Conservation (phyloP, 2,113 vertebrate species). For the Rhinichthys klamathensis region DNA sequence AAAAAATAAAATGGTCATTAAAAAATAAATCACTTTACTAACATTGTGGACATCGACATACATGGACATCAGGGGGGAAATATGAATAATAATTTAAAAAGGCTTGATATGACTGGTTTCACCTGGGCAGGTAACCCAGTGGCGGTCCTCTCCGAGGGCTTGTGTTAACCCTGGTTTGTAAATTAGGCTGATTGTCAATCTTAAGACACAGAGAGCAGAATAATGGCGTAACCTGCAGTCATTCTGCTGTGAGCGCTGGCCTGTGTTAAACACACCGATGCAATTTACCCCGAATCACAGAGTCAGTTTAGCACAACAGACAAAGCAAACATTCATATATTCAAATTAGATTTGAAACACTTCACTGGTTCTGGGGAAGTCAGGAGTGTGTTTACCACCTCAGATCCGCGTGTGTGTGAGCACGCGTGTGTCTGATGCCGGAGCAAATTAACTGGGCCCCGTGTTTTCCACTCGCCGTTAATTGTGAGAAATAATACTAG, state of each 20-base stretch:
- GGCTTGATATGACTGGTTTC: not conserved
- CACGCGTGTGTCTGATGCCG: constrained; percentile 55
- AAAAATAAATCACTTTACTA: not conserved
- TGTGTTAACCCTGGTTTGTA: not conserved
- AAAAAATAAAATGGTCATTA: not conserved
- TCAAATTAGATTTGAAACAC: constrained; percentile 84
- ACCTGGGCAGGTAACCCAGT: not conserved
- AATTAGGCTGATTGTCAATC: constrained; percentile 31
- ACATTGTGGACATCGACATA: not conserved
- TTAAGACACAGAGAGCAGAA: constrained; percentile 1
- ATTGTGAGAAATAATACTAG: constrained; percentile 81
- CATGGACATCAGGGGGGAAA: not conserved
- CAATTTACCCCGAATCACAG: constrained; percentile 55
- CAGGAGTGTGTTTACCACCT: constrained; percentile 75
- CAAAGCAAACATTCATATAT: constrained; percentile 81
- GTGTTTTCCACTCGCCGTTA: constrained; percentile 74
- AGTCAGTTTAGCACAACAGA: constrained; percentile 69
- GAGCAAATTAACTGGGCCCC: constrained; percentile 77
- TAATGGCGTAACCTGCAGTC: not conserved
- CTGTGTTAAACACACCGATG: constrained; percentile 59
- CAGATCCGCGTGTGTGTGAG: constrained; percentile 67
- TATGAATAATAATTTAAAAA: not conserved
- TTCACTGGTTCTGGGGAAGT: constrained; percentile 73
- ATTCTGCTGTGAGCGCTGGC: constrained; percentile 4
- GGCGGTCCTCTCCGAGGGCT: not conserved